These are phyloP conservation scores for Sinella curviseta DNA, from an alignment of 1,140 invertebrate species.

Conservation along the genomic window DNA sequence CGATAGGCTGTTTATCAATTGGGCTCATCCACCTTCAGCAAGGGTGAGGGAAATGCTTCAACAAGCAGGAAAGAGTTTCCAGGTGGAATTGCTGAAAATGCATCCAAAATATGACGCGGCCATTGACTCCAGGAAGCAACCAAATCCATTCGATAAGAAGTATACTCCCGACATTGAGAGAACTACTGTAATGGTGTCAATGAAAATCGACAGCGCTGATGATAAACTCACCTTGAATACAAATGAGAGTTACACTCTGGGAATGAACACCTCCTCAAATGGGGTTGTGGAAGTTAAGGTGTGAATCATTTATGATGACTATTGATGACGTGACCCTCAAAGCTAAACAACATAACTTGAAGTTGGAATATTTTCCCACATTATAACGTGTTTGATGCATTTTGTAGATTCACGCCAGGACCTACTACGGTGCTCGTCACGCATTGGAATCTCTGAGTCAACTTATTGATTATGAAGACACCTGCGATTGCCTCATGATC, in stretches of 20 bases:
- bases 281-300: slow-evolving; percentile 56
- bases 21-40: slow-evolving; percentile 48
- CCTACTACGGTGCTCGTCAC: slow-evolving; percentile 73
- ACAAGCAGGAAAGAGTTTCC: slow-evolving; percentile 49
- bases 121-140: slow-evolving; percentile 40
- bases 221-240: slow-evolving; percentile 62
- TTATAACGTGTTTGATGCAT: slow-evolving; percentile 53
- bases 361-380: not conserved
- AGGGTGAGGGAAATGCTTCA: slow-evolving; percentile 48
- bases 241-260: slow-evolving; percentile 69
- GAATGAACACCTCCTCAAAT: slow-evolving; percentile 53
- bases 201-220: slow-evolving; percentile 48
- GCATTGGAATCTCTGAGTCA: slow-evolving; percentile 76
- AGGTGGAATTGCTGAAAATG: slow-evolving; percentile 48
- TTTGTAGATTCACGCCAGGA: slow-evolving; percentile 63
- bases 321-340: not conserved
- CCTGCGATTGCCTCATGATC: slow-evolving; percentile 47
- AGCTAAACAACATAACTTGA: no score
- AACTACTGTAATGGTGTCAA: slow-evolving; percentile 49
- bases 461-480: slow-evolving; percentile 60
- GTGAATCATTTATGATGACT: slow-evolving; percentile 35
- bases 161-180: slow-evolving; percentile 49
- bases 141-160: slow-evolving; percentile 49
- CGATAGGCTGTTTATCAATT: slow-evolving; percentile 48
- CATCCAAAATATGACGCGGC: slow-evolving; percentile 45